phyloP scores from a whole-genome alignment of 2,113 vertebrate genomes.

The Otolemur garnettii region DNA sequence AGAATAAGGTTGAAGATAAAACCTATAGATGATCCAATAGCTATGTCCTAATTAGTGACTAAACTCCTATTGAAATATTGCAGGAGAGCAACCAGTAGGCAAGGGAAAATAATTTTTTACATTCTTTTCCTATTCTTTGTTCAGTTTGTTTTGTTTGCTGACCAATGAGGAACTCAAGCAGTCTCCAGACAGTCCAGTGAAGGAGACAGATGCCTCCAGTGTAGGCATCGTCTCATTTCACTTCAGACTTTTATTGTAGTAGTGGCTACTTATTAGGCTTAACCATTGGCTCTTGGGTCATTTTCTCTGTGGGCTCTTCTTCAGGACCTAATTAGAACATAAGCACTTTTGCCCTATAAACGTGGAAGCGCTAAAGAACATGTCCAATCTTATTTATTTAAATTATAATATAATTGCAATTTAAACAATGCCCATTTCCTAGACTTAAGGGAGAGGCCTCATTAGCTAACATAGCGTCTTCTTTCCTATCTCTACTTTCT shows the following conservation, averaged over 20 bases:
- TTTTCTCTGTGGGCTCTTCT: constrained; percentile 53
- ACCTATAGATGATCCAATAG: neutral
- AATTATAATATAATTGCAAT: constrained; percentile 68
- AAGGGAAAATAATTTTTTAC: constrained; percentile 35
- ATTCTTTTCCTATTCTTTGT: neutral
- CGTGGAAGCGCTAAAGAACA: constrained; percentile 5
- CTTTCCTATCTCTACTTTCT: neutral
- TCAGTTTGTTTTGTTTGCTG: neutral
- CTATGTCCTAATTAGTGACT: neutral
- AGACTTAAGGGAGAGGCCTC: constrained; percentile 45
- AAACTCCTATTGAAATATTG: constrained; percentile 9
- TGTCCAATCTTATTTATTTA: constrained; percentile 50
- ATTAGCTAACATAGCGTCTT: constrained; percentile 24
- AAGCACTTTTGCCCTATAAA: constrained; percentile 22
- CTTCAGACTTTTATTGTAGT: constrained; percentile 40
- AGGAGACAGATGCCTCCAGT: neutral
- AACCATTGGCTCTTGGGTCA: neutral
- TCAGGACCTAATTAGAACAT: constrained; percentile 22
- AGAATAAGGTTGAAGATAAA: constrained; percentile 31
- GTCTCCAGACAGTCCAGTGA: neutral
- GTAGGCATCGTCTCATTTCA: neutral
- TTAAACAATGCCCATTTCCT: constrained; percentile 63
- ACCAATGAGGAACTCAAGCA: constrained; percentile 27
- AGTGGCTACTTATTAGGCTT: neutral
- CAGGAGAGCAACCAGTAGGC: neutral